These are phyloP conservation scores for Erpobdella octoculata DNA, from an alignment of 2,888 invertebrate genomes.

Conservation along the genomic window DNA sequence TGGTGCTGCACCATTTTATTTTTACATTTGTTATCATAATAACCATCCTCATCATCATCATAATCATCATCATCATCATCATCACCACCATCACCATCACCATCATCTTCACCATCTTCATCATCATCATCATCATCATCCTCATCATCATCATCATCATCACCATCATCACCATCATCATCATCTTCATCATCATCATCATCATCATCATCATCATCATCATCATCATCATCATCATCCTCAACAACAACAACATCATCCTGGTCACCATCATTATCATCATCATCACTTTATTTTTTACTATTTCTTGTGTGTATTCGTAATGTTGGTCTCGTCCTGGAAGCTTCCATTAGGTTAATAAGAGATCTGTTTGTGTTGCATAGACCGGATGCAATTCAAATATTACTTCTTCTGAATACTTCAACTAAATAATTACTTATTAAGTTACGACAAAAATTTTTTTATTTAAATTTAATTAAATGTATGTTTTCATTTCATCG, in stretches of 20 bases:
- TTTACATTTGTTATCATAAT: too few relatives aligned
- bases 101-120: slow-evolving; percentile 1
- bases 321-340: neutral
- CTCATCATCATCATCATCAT: slow-evolving; percentile 22
- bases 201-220: slow-evolving; percentile 13
- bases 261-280: neutral
- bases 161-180: slow-evolving; percentile 20
- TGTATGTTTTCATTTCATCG: too few relatives aligned
- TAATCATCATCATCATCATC: slow-evolving; percentile 3
- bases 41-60: neutral
- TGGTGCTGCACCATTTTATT: too few relatives aligned
- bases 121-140: slow-evolving; percentile 16
- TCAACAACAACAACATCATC: slow-evolving; percentile 5
- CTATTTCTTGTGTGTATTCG: too few relatives aligned
- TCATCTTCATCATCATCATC: slow-evolving; percentile 24
- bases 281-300: neutral
- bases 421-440: too few relatives aligned
- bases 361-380: too few relatives aligned
- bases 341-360: neutral
- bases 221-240: slow-evolving; percentile 8
- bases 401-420: neutral
- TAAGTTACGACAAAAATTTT: too few relatives aligned
- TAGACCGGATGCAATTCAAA: neutral
- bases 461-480: too few relatives aligned
- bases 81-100: neutral